Base-by-base conservation (phyloP, 2,113 vertebrate species). In the Ploceus nigricollis region DNA sequence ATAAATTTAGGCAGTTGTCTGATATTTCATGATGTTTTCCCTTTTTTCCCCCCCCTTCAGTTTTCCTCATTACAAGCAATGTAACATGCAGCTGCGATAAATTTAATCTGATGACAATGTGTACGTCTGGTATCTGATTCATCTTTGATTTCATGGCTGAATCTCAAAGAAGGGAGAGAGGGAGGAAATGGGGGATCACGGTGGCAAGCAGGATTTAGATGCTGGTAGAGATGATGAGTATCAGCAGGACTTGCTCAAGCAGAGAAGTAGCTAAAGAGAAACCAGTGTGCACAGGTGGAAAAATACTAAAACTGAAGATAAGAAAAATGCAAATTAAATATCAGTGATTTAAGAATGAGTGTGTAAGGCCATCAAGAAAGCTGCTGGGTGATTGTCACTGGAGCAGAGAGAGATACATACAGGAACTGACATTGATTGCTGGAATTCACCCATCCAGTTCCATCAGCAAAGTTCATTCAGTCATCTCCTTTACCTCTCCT, bases 121-220 rank as follows among this genome's bases (percentile, higher is more conserved):
- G 22, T 65, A 31, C 84, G 42, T 58, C 51, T 92, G 56, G 37
- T 91, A 70, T 82, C 89, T 58, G 45, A 86, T 91, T 95, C 21
- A 50, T 91, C 81, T 96, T 89, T 82, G 63, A 84, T 95, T 91
- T 91, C 35, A 81, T 88, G 79, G 54, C 82, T 93, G 69, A 89
- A 93, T 73, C 28, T 48, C 51, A 66, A 61, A 71, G 57, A 76
- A 75, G 50, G 37, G 35, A 58, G 50, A 47, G 23, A 72, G 42
- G 51, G 51, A 76, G 14, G 39, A 72, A 94, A 77, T 47, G 51
- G 65, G 42, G 37, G 28, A 82, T 58, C 48, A 6, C 19, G 28
- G 54, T 70, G 56, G 42, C 35, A 76, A 85, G 50, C 33, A 70
- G 70, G 84, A 82, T 76, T 69, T 68, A 86, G 70, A 64, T 50